These are phyloP conservation scores for Dipodomys spectabilis DNA, from an alignment of 2,113 vertebrate genomes.

Conservation along the genomic window DNA sequence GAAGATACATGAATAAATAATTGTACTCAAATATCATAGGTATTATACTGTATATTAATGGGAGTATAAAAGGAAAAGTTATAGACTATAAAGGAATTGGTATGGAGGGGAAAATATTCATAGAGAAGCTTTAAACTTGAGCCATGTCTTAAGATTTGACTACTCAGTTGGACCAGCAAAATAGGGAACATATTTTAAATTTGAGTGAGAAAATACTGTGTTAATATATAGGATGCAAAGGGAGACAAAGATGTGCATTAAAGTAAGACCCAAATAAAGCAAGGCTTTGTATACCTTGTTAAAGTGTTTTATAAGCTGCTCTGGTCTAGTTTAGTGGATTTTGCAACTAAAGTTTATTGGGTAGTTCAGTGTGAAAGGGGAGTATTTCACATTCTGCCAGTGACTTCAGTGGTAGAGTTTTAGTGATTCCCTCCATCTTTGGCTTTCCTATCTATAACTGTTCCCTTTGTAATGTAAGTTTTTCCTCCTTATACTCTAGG, in stretches of 20 bases:
- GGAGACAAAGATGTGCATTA: neutral
- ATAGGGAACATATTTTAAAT: neutral
- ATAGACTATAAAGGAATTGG: neutral
- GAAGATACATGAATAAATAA: neutral
- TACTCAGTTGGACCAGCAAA: neutral
- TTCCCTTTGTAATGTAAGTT: neutral
- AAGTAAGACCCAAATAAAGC: neutral
- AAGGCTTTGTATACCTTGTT: neutral
- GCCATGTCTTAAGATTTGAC: conserved; percentile 1
- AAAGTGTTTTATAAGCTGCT: neutral
- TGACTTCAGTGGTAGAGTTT: neutral
- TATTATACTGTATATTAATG: neutral
- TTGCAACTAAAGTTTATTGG: neutral
- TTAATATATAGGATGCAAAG: neutral
- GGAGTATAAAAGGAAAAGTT: neutral
- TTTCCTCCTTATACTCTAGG: neutral
- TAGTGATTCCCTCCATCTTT: neutral
- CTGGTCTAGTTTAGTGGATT: neutral
- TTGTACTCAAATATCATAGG: neutral
- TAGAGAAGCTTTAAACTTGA: neutral
- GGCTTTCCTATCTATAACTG: neutral
- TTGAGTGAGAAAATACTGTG: neutral
- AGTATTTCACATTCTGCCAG: neutral
- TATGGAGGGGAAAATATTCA: conserved; percentile 6
- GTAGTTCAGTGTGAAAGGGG: neutral